These are phyloP conservation scores for Pithys albifrons DNA, from an alignment of 2,113 vertebrate species.

Conservation along the genomic window DNA sequence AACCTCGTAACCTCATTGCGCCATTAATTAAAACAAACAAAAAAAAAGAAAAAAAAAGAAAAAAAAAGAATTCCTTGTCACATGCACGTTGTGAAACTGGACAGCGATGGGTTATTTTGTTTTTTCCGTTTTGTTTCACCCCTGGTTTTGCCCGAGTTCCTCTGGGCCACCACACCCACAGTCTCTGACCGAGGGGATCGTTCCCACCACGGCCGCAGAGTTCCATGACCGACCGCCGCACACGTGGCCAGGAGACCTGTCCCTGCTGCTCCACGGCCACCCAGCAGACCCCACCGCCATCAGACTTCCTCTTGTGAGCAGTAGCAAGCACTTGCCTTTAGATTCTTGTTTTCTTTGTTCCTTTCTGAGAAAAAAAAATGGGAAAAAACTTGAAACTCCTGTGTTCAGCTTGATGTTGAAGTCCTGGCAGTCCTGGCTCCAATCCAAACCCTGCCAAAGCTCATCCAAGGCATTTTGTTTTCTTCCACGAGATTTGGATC, in stretches of 20 bases:
- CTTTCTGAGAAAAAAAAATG: neutral
- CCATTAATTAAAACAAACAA: slow-evolving; percentile 49
- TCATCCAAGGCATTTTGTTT: neutral
- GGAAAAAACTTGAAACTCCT: slow-evolving; percentile 64
- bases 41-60: neutral
- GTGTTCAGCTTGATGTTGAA: neutral
- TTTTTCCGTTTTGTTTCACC: neutral
- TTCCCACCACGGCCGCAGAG: slow-evolving; percentile 55
- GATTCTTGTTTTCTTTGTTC: neutral
- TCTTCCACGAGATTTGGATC: neutral
- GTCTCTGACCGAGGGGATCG: slow-evolving; percentile 2
- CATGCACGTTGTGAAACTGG: slow-evolving; percentile 91
- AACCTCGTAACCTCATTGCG: slow-evolving; percentile 95
- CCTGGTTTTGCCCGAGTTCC: slow-evolving; percentile 9
- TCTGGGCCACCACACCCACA: neutral
- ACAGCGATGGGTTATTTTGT: slow-evolving; percentile 71
- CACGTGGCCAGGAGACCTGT: neutral
- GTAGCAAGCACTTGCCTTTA: neutral
- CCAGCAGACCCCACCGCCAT: neutral
- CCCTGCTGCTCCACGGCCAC: neutral
- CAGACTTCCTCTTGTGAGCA: neutral
- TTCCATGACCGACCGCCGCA: slow-evolving; percentile 74
- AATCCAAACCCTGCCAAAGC: neutral
- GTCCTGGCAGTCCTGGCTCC: neutral
- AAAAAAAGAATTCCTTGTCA: slow-evolving; percentile 73